Conservation (phyloP, 2,797 vertebrate species). For the Myotis planiceps region DNA sequence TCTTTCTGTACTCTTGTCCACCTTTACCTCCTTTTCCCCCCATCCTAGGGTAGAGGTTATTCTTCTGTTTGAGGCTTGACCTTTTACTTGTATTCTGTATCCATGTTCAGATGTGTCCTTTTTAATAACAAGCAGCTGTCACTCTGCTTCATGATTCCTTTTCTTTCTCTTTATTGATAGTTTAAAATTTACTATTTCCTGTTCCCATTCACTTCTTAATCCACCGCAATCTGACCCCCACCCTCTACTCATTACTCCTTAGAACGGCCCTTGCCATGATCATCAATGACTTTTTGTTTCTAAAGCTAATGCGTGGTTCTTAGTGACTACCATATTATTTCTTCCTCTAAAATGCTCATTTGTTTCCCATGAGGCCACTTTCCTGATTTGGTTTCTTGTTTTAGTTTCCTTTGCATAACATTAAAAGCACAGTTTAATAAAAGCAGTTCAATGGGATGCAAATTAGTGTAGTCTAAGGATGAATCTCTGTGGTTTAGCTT, state of each 20-base stretch:
- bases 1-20: background rate
- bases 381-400: conserved; percentile 13
- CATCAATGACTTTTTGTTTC: background rate
- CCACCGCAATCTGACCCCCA: background rate
- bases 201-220: background rate
- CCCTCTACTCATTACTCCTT: background rate
- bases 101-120: background rate
- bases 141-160: background rate
- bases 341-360: background rate
- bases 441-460: background rate
- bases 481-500: background rate
- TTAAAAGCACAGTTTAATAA: background rate
- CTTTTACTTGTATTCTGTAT: background rate
- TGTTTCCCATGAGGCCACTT: background rate
- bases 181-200: background rate
- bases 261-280: background rate
- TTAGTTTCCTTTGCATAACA: conserved; percentile 15
- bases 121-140: conserved; percentile 5
- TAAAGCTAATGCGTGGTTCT: conserved; percentile 1
- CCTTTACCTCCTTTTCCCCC: background rate
- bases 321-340: background rate
- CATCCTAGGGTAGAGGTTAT: background rate
- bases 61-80: background rate
- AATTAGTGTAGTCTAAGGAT: background rate
- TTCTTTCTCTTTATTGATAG: conserved; percentile 4